A percentile compares a stretch with the other conserved stretches of the same genome.
phyloP scores from a whole-genome alignment of 2,888 invertebrate species.

The Thera obeliscata region DNA sequence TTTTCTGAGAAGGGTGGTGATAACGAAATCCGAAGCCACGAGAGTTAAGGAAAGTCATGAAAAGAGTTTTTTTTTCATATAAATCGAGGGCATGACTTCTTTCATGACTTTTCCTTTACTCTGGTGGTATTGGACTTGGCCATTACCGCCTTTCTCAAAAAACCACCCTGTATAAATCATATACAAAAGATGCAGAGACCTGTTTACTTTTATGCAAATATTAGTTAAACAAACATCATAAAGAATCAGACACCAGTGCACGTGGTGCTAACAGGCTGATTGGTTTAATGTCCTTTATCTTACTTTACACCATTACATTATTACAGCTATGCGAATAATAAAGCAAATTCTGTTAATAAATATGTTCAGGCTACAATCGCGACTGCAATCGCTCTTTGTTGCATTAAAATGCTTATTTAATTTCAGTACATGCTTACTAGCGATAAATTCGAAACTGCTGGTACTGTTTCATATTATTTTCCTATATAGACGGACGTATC shows the following conservation, averaged over 20 bases:
- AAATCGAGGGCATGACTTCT: too few species aligned
- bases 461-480: conserved; percentile 41
- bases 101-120: too few species aligned
- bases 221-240: neutral
- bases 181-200: too few species aligned
- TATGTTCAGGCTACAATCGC: conserved; percentile 22
- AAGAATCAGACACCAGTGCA: neutral
- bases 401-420: conserved; percentile 29
- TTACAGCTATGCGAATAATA: conserved; percentile 21
- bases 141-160: too few species aligned
- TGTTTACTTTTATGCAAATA: neutral
- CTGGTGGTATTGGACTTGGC: too few species aligned
- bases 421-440: conserved; percentile 32
- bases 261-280: conserved; percentile 14
- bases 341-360: conserved; percentile 36
- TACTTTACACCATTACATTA: conserved; percentile 28
- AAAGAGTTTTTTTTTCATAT: too few species aligned
- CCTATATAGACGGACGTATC: conserved; percentile 34
- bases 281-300: conserved; percentile 16
- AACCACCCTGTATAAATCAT: too few species aligned
- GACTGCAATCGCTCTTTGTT: conserved; percentile 29
- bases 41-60: too few species aligned
- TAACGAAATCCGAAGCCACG: too few species aligned
- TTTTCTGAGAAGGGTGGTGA: too few species aligned
- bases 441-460: conserved; percentile 29